Percentiles rank a stretch among this genome's conserved stretches.
Conservation (phyloP, 1,140 invertebrate genomes). For the Globodera ellingtonae region DNA sequence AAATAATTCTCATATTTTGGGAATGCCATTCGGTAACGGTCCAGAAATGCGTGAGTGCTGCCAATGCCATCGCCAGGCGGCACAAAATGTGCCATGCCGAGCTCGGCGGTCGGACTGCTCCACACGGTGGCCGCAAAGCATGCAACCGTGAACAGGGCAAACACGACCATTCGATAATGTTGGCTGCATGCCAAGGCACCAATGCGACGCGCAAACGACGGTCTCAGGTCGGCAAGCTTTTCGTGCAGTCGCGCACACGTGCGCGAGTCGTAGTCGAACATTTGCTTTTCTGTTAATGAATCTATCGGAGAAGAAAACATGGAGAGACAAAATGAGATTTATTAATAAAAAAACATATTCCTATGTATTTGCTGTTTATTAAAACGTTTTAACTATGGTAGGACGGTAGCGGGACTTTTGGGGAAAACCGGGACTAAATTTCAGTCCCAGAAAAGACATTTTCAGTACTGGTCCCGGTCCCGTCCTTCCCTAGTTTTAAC, state of each 20-base stretch:
- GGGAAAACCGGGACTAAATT: too few relatives aligned
- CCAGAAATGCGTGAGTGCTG: constrained; percentile 8
- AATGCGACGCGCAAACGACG: constrained; percentile 34
- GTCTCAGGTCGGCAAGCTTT: constrained; percentile 47
- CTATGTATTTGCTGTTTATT: too few relatives aligned
- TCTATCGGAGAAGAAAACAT: background rate
- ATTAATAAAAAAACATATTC: too few relatives aligned
- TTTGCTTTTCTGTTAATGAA: constrained; percentile 36
- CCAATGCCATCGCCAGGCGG: constrained; percentile 9
- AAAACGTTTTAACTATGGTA: too few relatives aligned
- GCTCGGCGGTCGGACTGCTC: background rate
- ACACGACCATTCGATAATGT: constrained; percentile 18
- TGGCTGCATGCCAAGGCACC: constrained; percentile 34
- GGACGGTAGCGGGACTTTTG: too few relatives aligned
- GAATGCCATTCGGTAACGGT: constrained; percentile 29
- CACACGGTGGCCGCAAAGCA: constrained; percentile 11
- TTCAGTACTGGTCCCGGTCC: too few relatives aligned
- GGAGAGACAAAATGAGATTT: background rate
- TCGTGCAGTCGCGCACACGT: constrained; percentile 44
- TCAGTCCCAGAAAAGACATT: too few relatives aligned
- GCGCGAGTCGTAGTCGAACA: constrained; percentile 45
- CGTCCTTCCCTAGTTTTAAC: too few relatives aligned
- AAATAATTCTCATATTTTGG: constrained; percentile 49
- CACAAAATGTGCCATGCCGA: constrained; percentile 25
- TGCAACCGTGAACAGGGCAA: constrained; percentile 26